Evolutionary conservation across 2,797 vertebrate genomes (phyloP), one percentile per base, ranked within the genome.

Genomic region (Poecilia wingei): DNA sequence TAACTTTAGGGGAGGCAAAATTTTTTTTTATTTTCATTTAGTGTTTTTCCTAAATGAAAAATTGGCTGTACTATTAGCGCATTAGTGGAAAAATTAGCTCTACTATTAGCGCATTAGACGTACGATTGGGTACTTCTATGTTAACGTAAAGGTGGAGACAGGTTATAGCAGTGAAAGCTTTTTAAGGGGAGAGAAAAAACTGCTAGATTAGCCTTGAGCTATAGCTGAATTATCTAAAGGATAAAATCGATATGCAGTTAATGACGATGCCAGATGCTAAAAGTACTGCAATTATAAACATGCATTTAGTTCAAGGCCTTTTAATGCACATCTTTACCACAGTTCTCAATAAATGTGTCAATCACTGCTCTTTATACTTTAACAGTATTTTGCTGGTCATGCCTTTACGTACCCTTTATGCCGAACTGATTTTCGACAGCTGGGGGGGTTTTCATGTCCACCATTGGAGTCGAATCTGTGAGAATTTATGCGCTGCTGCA

Each of bases 381-480:
- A 70, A 45, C 7, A 70, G 68, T 41, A 20, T 14, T 10, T 10
- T 49, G 18, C 51, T 81, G 71, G 41, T 72, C 66, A 39, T 39
- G 41, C 39, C 41, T 75, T 77, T 74, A 66, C 49, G 13, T 77
- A 22, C 74, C 28, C 69, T n/a, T 76, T 73, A 45, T 59, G 22
- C 51, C 4, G 0, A 76, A 69, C 70, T 45, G 16, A 45, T 59
- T 79, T 20, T 80, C 12, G n/a, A 14, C 69, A 64, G 75, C 69
- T 80, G 76, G 10, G 46, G 47, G 70, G 39, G 31, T 55, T 90
- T 77, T 74, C 72, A 46, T 75, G 74, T 86, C 31, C 64, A 55
- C 20, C 13, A 5, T 71, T 43, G 22, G 16, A 75, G 70, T 77
- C 31, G 57, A 16, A 59, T 47, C 72, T 76, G 28, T 36, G 13